Evolutionary conservation across 2,888 invertebrate species (phyloP).

Genomic region (Hypolimnas misippus): DNA sequence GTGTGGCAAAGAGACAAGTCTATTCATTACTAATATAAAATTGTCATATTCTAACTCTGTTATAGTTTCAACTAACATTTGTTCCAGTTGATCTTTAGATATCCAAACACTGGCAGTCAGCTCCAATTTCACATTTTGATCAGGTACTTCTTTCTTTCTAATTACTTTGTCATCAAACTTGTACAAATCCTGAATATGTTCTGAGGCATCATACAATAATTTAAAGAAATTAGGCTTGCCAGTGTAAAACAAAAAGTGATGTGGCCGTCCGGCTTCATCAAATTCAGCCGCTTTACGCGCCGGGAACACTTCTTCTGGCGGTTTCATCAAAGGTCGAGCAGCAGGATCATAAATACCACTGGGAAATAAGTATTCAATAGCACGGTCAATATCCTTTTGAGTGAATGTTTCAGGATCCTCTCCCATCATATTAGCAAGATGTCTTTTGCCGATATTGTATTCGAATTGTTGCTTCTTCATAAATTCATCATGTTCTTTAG

Average conservation of each 20-base stretch:
- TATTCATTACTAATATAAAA: slow-evolving; percentile 89
- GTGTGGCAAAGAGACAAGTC: slow-evolving; percentile 88
- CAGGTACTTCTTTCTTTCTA: slow-evolving; percentile 84
- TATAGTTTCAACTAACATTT: slow-evolving; percentile 86
- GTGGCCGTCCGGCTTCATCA: slow-evolving; percentile 95
- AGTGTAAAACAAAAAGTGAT: slow-evolving; percentile 96
- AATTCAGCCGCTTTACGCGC: slow-evolving; percentile 94
- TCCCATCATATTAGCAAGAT: slow-evolving; percentile 99
- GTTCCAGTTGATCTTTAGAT: slow-evolving; percentile 86
- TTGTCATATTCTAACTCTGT: slow-evolving; percentile 88
- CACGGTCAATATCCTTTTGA: slow-evolving; percentile 93
- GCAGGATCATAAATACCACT: slow-evolving; percentile 94
- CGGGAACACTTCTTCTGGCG: slow-evolving; percentile 94
- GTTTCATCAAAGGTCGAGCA: slow-evolving; percentile 95
- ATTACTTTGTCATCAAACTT: slow-evolving; percentile 88
- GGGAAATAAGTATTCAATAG: slow-evolving; percentile 97
- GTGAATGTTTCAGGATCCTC: slow-evolving; percentile 94
- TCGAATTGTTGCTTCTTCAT: slow-evolving; percentile 91
- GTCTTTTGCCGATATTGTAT: slow-evolving; percentile 95
- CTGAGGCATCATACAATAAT: slow-evolving; percentile 90
- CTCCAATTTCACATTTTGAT: slow-evolving; percentile 83
- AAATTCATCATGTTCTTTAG: slow-evolving; percentile 91
- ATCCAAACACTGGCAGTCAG: slow-evolving; percentile 83
- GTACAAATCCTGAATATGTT: slow-evolving; percentile 86
- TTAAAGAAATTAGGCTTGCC: slow-evolving; percentile 93